Evolutionary conservation across 2,888 invertebrate species (phyloP), one percentile per base, ranked within the genome.

Genomic region (Limnephilus auricula): DNA sequence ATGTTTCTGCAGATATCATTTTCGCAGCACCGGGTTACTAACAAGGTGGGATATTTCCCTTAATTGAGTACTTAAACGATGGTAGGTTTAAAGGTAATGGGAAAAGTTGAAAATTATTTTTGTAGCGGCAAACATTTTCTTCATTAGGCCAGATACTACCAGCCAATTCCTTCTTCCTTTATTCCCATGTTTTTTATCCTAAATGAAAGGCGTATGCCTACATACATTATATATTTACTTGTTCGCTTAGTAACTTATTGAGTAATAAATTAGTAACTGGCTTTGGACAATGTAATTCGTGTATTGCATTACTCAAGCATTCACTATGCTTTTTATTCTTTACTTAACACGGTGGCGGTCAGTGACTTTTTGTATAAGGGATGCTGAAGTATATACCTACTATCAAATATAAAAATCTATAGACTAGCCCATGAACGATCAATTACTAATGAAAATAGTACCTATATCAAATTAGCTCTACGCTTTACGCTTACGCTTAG

Each of bases 1-100:
- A 65, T 65, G 65, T 65, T 50, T 65, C 65, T 65, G 65, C 65
- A 65, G 65, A 65, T 65, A 65, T 65, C 65, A 65, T 65, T 65
- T 50, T 65, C 65, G 25, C 65, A 65, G 25, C 65, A 25, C 25
- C 25, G 65, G n/a, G 65, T 65, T 65, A 65, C 3, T 65, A 65
- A 65, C n/a, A 65, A 65, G 65, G 65, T 65, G 65, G 65, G 65
- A n/a, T 65, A 65, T 65, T n/a, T 65, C 3, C 65, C 65, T 50
- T 65, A n/a, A 65, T 65, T 65, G 25, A 25, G 9, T n/a, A 65
- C n/a, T 65, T 65, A 65, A 65, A 65, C 65, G 65, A n/a, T 65
- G 25, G 25, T 25, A n/a, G 65, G 65, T n/a, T 65, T 65, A 25
- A 65, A 65, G 25, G 65, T 65, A 65, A 65, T n/a, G 65, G n/a